These are phyloP conservation scores for Catocala fraxini DNA, from an alignment of 2,888 invertebrate genomes.

Conservation along the genomic window DNA sequence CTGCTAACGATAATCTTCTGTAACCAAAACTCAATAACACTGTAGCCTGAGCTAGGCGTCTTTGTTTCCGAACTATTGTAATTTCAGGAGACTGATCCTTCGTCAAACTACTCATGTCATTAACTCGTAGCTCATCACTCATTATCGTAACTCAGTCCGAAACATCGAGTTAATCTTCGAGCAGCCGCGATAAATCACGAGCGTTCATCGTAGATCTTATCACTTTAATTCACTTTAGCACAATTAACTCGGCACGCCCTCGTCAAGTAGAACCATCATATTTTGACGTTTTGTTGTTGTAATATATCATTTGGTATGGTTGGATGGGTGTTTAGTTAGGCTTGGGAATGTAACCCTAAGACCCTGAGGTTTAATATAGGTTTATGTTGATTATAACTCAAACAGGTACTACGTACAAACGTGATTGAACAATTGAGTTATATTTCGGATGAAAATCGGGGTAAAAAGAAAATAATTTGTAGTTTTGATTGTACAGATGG, in stretches of 20 bases:
- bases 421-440: no score
- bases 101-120: not conserved
- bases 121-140: conserved; percentile 2
- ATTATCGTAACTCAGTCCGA: conserved; percentile 29
- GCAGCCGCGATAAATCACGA: conserved; percentile 54
- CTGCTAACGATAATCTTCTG: no score
- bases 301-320: not conserved
- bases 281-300: conserved; percentile 21
- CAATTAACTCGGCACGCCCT: conserved; percentile 50
- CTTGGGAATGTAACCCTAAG: not conserved
- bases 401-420: no score
- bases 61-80: not conserved
- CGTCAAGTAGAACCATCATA: conserved; percentile 17
- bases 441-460: no score
- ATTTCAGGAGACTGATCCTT: not conserved
- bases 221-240: conserved; percentile 63
- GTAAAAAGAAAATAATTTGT: no score
- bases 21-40: no score
- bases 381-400: no score
- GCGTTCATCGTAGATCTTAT: conserved; percentile 59
- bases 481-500: no score
- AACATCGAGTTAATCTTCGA: conserved; percentile 48
- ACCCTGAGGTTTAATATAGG: no score
- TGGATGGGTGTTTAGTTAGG: not conserved
- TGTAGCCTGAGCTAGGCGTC: no score